Base-by-base conservation (phyloP, 2,888 invertebrate species). In the Spilarctia lutea region DNA sequence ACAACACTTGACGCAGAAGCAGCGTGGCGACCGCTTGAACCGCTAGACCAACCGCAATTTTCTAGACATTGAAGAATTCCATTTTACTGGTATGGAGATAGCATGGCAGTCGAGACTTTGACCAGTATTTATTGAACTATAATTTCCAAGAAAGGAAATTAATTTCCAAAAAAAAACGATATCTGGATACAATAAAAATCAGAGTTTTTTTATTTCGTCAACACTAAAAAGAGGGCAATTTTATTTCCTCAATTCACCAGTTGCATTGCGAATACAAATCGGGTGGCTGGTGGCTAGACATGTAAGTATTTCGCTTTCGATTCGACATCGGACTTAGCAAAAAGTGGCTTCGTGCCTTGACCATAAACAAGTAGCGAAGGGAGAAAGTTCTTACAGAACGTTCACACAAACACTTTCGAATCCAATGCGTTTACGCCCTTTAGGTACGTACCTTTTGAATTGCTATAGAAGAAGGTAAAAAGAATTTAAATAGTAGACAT, bases 251-350 rank as follows among this genome's bases (percentile, higher is more conserved):
- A 77, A 82, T 77, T 78, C 65, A 74, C 33, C 74, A 73, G 75
- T 60, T 30, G 65, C 73, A 75, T 75, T 71, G 71, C 70, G 78
- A 76, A 83, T 84, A 79, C 78, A 68, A 85, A 84, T 79, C 52
- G 65, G 39, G 33, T 74, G 68, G 30, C 75, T 80, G 76, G 77
- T 74, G 65, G 30, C 75, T 80, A 78, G 76, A 69, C 83, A 83
- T 82, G 81, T 75, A 77, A 77, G 75, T 84, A 83, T 84, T 86
- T 88, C 85, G 85, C 89, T 89, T 89, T 89, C 88, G 80, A 84
- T 81, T 74, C 77, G 73, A 76, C 76, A 77, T 75, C 72, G 71
- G 77, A 76, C 81, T 84, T 60, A 68, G 83, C 85, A 87, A 88
- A 88, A 89, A 88, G 86, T 86, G 67, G 56, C 71, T 80, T 70